These are phyloP conservation scores for Netelia fuscicornis DNA, from an alignment of 2,888 invertebrate species.

Conservation along the genomic window DNA sequence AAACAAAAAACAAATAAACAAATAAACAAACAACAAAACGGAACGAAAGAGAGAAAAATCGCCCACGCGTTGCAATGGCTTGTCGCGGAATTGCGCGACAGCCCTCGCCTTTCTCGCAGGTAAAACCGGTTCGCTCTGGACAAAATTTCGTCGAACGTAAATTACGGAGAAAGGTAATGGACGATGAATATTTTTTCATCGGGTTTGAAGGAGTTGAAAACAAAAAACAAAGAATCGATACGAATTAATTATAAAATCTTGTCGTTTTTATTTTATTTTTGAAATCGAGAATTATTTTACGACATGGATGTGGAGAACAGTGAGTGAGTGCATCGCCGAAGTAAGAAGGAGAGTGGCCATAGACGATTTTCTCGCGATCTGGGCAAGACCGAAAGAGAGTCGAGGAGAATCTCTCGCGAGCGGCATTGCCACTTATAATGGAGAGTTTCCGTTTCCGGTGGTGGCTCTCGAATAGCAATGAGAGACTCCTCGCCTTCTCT, in stretches of 20 bases:
- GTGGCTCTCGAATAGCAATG: conserved; percentile 80
- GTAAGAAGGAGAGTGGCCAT: conserved; percentile 29
- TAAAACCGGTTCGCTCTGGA: conserved; percentile 35
- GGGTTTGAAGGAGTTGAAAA: not conserved
- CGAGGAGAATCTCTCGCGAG: conserved; percentile 42
- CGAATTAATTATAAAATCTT: not conserved
- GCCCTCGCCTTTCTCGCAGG: conserved; percentile 33
- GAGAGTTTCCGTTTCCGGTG: conserved; percentile 82
- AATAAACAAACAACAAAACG: not conserved
- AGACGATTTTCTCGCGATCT: conserved; percentile 71
- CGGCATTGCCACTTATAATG: conserved; percentile 73
- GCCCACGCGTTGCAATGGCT: conserved; percentile 29
- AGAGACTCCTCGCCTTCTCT: conserved; percentile 65
- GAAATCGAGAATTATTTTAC: no score
- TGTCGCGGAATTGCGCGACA: not conserved
- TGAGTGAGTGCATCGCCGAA: conserved; percentile 37
- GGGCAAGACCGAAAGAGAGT: conserved; percentile 69
- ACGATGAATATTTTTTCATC: not conserved
- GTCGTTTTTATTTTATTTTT: no score
- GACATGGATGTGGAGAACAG: conserved; percentile 1
- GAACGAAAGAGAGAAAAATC: conserved; percentile 18
- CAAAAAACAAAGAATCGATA: not conserved
- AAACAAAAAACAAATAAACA: not conserved
- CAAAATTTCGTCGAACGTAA: conserved; percentile 16
- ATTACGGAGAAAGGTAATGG: conserved; percentile 1